These are phyloP conservation scores for Paracanthobrama guichenoti DNA, from an alignment of 2,113 vertebrate genomes.

Conservation along the genomic window DNA sequence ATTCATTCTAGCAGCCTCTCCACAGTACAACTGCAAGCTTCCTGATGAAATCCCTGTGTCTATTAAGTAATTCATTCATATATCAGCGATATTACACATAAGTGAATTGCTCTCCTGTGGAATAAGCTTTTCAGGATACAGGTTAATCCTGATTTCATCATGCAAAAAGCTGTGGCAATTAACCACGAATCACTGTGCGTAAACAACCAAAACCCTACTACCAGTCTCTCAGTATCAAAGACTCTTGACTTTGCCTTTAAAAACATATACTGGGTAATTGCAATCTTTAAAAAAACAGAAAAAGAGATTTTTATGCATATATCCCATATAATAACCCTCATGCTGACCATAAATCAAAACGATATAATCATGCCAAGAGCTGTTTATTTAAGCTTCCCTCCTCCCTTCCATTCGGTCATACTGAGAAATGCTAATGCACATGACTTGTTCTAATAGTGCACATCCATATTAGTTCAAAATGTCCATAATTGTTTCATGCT, in stretches of 20 bases:
- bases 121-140: constrained; percentile 5
- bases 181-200: constrained; percentile 56
- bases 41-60: constrained; percentile 12
- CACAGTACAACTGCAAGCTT: not conserved
- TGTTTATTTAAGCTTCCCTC: constrained; percentile 61
- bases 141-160: constrained; percentile 4
- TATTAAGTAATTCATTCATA: not conserved
- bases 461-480: constrained; percentile 24
- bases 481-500: constrained; percentile 53
- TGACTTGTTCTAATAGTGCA: constrained; percentile 46
- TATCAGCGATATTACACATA: constrained; percentile 7
- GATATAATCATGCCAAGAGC: not conserved
- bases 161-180: constrained; percentile 47
- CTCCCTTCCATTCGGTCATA: constrained; percentile 41
- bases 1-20: not conserved
- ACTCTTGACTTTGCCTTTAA: not conserved
- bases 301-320: not conserved
- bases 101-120: not conserved
- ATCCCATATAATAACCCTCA: not conserved
- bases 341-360: not conserved
- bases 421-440: constrained; percentile 44
- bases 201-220: constrained; percentile 57
- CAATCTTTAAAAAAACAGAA: too few relatives aligned
- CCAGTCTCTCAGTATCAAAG: constrained; percentile 25
- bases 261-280: not conserved